phyloP scores from a whole-genome alignment of 2,797 vertebrate genomes.

The Sebastolobus alascanus region DNA sequence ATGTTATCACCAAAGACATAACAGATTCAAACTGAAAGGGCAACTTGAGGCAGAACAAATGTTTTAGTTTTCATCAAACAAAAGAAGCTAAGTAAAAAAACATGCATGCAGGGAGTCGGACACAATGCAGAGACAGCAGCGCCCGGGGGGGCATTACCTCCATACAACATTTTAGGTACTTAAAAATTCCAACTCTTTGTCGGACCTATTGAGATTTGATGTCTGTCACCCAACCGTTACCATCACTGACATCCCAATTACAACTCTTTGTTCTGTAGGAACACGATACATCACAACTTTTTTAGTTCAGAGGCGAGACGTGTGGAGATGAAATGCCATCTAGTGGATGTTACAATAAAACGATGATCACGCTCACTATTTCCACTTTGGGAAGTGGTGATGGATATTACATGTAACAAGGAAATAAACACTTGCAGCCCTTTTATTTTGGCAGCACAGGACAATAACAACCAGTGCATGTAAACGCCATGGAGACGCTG shows the following conservation, averaged over 20 bases:
- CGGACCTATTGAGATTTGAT: background rate
- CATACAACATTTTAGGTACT: background rate
- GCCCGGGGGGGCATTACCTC: background rate
- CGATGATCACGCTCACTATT: background rate
- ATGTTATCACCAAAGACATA: background rate
- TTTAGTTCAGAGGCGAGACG: background rate
- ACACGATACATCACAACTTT: constrained; percentile 19
- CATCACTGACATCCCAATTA: constrained; percentile 24
- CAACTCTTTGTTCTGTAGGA: constrained; percentile 19
- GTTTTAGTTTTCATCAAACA: background rate
- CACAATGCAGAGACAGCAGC: background rate
- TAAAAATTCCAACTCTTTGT: constrained; percentile 23
- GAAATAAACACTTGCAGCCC: background rate
- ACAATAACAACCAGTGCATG: constrained; percentile 12
- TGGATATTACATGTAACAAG: background rate
- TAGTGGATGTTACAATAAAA: constrained; percentile 35
- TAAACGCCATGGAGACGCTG: constrained; percentile 14
- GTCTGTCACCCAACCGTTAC: constrained; percentile 17
- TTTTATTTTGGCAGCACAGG: constrained; percentile 14
- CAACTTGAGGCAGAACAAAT: background rate
- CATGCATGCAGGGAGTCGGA: background rate
- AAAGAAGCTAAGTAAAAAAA: background rate
- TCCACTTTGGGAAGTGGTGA: constrained; percentile 16
- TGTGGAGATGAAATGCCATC: constrained; percentile 51
- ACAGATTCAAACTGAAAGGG: background rate